Conservation (phyloP, 2,113 vertebrate species). For the Cryptotis parvus region DNA sequence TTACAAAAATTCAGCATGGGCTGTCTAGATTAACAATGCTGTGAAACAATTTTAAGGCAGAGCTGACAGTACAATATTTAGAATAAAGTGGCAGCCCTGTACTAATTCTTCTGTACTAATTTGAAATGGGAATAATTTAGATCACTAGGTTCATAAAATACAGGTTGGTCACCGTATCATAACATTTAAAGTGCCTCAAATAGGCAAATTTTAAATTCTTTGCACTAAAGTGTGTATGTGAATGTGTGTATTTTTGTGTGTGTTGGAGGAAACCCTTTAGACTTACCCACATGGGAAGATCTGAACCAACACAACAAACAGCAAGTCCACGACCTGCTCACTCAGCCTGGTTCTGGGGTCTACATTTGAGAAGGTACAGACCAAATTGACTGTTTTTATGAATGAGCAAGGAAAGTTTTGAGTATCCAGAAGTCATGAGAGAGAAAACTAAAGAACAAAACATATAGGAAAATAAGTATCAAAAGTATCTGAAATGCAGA, state of each 20-base stretch:
- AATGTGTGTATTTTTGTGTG: no score
- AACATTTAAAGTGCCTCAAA: neutral
- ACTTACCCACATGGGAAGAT: neutral
- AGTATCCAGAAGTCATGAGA: conserved; percentile 19
- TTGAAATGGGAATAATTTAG: conserved; percentile 34
- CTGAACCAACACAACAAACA: neutral
- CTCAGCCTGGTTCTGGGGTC: neutral
- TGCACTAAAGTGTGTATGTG: no score
- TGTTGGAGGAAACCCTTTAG: no score
- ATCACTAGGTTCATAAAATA: conserved; percentile 14
- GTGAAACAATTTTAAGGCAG: neutral
- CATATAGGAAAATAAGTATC: neutral
- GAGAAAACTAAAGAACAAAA: neutral
- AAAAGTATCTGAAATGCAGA: neutral
- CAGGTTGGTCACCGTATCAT: neutral
- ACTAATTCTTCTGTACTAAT: conserved; percentile 11
- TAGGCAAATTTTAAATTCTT: neutral
- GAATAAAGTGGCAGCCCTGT: neutral
- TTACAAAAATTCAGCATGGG: conserved; percentile 13
- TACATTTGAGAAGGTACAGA: neutral
- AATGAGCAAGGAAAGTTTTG: neutral
- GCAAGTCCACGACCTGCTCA: neutral
- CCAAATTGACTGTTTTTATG: neutral
- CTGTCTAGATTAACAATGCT: neutral
- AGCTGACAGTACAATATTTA: conserved; percentile 42